Conservation (phyloP, 2,888 invertebrate genomes). For the Campoplex capitator region DNA sequence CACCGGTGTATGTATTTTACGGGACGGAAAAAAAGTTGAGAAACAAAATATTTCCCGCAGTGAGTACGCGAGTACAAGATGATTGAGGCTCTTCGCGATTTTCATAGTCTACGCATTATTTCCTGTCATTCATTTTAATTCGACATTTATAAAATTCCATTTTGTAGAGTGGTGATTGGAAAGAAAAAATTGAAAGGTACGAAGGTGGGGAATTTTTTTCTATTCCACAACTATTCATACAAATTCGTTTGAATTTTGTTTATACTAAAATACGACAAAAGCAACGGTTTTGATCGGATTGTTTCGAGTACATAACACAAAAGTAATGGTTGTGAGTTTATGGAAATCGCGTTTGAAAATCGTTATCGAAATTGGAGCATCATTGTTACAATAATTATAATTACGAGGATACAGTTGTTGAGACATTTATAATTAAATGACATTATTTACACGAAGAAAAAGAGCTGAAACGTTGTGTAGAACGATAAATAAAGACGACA, state of each 20-base stretch:
- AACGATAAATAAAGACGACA: conserved; percentile 29
- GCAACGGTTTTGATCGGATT: not conserved
- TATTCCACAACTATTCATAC: not conserved
- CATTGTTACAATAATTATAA: conserved; percentile 49
- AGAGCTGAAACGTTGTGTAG: conserved; percentile 5
- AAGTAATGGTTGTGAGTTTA: not conserved
- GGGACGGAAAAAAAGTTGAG: conserved; percentile 10
- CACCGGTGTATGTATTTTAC: conserved; percentile 40
- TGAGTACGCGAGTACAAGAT: conserved; percentile 5
- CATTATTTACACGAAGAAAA: conserved; percentile 51
- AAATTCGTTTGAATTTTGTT: no score
- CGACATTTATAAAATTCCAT: no score
- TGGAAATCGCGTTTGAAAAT: conserved; percentile 21
- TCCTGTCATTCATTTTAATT: no score
- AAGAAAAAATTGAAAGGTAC: no score
- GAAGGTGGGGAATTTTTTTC: not conserved
- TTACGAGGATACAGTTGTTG: conserved; percentile 48
- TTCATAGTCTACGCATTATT: not conserved
- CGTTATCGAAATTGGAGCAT: conserved; percentile 23
- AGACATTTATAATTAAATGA: conserved; percentile 50
- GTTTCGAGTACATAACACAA: not conserved
- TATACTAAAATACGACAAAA: not conserved
- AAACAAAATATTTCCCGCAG: conserved; percentile 4
- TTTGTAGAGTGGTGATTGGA: no score
- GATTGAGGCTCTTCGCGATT: conserved; percentile 13